Base-by-base conservation (phyloP, 1,140 invertebrate genomes). In the Ladona fulva region DNA sequence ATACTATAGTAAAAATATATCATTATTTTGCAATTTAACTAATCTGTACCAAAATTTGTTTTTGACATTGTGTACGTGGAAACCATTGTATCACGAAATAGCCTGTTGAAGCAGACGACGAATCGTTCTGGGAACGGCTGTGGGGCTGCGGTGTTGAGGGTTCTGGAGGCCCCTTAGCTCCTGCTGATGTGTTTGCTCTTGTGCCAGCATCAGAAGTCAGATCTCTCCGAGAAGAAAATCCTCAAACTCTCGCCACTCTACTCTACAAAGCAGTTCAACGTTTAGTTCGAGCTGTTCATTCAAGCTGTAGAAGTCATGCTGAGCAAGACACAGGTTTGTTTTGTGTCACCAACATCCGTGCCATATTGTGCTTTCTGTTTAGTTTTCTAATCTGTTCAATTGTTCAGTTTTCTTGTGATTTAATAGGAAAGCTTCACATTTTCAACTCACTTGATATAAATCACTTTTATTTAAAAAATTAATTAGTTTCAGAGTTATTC, bases 251-350 rank as follows among this genome's bases (percentile, higher is more conserved):
- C 77, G 97, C 98, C 0, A 99, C 97, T n/a, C 86, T 99, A 22
- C 98, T 97, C 84, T 99, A 98, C 84, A 99, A 99, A 87, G 95
- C 96, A 74, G 96, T 99, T 0, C 97, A 99, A 83, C 97, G 97
- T 86, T 85, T 99, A 77, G 95, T 97, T 0, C 92, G 93, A 82
- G 95, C 95, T 74, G 96, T 98, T 66, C 97, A 99, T 82, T 95
- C 90, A 83, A 95, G 95, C 83, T 97, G 95, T 86, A 90, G 95
- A 79, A 97, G 96, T 11, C 93, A 96, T 80, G 89, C 92, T 78
- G 97, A 99, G 85, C 97, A 99, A 86, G 94, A 96, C 84, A 96
- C 93, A 83, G 95, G 94, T 95, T 85, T 37, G 29, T 37, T 8
- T n/a, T n/a, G 8, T 37, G 8, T 8, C 29, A 37, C 8, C 8